These are phyloP conservation scores for Lepidocyrtinus sp. DNA, from an alignment of 2,888 invertebrate species.

Conservation along the genomic window DNA sequence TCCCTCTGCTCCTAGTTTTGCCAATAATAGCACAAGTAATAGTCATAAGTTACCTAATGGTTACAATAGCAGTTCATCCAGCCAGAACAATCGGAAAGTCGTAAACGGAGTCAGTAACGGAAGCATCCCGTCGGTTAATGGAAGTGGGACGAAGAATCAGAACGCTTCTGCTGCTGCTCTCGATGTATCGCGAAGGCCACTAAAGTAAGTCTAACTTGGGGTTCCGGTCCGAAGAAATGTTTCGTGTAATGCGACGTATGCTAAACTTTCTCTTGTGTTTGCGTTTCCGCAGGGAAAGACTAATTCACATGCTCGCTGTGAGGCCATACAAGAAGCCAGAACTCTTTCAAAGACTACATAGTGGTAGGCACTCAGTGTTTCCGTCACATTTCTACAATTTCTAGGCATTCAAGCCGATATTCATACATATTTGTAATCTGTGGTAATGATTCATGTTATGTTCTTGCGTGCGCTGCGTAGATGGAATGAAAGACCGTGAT, in stretches of 20 bases:
- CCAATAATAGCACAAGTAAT: slow-evolving; percentile 48
- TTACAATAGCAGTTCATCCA: slow-evolving; percentile 36
- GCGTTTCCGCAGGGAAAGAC: slow-evolving; percentile 83
- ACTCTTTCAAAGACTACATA: slow-evolving; percentile 82
- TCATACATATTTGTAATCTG: too few species aligned
- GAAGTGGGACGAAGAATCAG: slow-evolving; percentile 47
- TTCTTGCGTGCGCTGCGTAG: slow-evolving; percentile 75
- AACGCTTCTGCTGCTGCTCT: slow-evolving; percentile 30
- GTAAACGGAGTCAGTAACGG: slow-evolving; percentile 37
- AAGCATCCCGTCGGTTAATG: slow-evolving; percentile 28
- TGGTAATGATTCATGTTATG: slow-evolving; percentile 43
- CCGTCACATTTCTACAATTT: too few species aligned
- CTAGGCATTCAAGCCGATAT: too few species aligned
- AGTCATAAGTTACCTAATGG: slow-evolving; percentile 63
- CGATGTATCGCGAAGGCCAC: slow-evolving; percentile 60
- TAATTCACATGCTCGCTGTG: slow-evolving; percentile 94
- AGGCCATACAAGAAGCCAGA: slow-evolving; percentile 95
- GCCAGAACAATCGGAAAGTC: slow-evolving; percentile 44
- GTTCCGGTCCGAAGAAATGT: background rate
- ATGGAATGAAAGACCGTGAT: slow-evolving; percentile 90
- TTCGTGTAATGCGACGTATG: background rate
- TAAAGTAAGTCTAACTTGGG: slow-evolving; percentile 53
- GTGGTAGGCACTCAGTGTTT: slow-evolving; percentile 78
- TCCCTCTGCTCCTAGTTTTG: slow-evolving; percentile 43
- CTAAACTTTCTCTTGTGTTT: slow-evolving; percentile 1